These are phyloP conservation scores for Thymallus thymallus DNA, from an alignment of 2,113 vertebrate genomes.

Conservation along the genomic window DNA sequence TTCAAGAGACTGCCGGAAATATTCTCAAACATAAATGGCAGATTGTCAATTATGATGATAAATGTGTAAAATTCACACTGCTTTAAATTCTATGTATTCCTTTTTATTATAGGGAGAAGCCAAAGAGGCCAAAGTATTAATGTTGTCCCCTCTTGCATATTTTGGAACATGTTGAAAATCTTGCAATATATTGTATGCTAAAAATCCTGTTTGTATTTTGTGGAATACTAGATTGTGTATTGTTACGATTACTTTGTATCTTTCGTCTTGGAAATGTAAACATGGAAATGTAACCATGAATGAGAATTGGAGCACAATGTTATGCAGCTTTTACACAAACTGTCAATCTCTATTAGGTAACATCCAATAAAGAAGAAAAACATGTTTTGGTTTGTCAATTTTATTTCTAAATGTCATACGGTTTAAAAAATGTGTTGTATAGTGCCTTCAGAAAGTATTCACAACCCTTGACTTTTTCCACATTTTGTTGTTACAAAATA, in stretches of 20 bases:
- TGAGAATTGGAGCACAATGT: constrained; percentile 1
- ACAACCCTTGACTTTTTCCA: too few relatives aligned
- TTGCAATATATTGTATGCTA: not conserved
- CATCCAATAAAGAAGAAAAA: not conserved
- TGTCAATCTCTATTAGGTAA: not conserved
- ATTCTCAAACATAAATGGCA: too few relatives aligned
- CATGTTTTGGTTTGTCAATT: not conserved
- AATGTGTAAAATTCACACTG: not conserved
- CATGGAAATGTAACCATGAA: not conserved
- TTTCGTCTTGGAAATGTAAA: not conserved
- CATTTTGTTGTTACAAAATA: too few relatives aligned
- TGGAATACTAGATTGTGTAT: not conserved
- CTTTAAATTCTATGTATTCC: not conserved
- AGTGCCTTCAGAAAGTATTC: too few relatives aligned
- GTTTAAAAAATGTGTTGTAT: too few relatives aligned
- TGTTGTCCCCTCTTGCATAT: too few relatives aligned
- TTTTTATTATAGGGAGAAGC: constrained; percentile 81
- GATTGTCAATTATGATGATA: not conserved
- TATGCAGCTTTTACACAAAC: constrained; percentile 1
- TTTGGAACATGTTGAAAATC: not conserved
- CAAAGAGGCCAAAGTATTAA: constrained; percentile 95
- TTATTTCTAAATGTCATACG: not conserved
- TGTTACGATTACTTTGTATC: not conserved
- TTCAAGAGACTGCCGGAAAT: too few relatives aligned
- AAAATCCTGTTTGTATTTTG: not conserved